Evolutionary conservation across 1,140 invertebrate species (phyloP).

Genomic region (Leptinotarsa undecemlineata): DNA sequence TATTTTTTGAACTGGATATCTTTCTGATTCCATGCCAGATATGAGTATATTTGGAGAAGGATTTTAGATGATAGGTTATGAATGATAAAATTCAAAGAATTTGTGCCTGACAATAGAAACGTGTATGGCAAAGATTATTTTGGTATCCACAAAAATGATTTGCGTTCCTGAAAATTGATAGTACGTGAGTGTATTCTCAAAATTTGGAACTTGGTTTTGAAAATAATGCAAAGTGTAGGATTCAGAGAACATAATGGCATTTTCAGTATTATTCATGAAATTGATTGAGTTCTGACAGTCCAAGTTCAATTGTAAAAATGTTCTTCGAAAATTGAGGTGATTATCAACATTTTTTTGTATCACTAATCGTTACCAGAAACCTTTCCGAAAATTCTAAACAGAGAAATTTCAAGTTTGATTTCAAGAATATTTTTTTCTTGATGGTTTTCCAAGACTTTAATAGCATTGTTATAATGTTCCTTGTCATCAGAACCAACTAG

Average conservation of each 20-base stretch:
- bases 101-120: too few species aligned
- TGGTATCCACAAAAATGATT: not conserved
- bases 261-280: not conserved
- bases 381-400: too few species aligned
- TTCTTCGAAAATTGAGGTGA: not conserved
- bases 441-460: not conserved
- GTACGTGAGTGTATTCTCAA: not conserved
- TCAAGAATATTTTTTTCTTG: not conserved
- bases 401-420: too few species aligned
- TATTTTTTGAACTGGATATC: not conserved
- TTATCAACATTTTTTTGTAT: not conserved
- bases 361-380: not conserved
- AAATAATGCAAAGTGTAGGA: not conserved
- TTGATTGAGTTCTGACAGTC: not conserved
- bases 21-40: not conserved
- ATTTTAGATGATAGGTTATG: too few species aligned
- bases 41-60: not conserved
- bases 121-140: not conserved
- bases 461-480: not conserved
- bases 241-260: not conserved
- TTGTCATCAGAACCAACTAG: not conserved
- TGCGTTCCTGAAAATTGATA: not conserved
- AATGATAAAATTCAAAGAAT: too few species aligned
- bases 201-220: not conserved
- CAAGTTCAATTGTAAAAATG: not conserved